Percentiles rank a stretch among this genome's conserved stretches.
Evolutionary conservation across 1,140 invertebrate species (phyloP).

Genomic region (Trichonephila clavata): DNA sequence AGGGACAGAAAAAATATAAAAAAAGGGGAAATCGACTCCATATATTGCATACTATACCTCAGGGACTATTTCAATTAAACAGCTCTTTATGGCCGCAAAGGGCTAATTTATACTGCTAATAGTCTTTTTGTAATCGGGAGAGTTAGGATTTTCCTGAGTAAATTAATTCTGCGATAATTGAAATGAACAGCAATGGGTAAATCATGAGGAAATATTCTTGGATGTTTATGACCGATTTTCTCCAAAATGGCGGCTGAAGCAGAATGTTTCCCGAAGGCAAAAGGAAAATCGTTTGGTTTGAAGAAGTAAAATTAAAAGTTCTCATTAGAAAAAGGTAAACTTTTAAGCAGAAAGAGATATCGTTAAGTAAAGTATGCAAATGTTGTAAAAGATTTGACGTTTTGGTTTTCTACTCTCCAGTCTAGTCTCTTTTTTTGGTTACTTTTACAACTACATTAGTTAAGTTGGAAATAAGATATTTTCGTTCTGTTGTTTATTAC

Average conservation of each 20-base stretch:
- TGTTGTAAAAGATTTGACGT: neutral
- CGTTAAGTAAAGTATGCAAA: neutral
- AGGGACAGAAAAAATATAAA: neutral
- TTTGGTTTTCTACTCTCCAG: neutral
- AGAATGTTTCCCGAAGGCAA: neutral
- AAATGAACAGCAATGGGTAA: constrained; percentile 35
- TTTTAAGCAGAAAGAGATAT: neutral
- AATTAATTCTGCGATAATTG: constrained; percentile 43
- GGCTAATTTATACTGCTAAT: constrained; percentile 50
- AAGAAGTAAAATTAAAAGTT: constrained; percentile 9
- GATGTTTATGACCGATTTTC: constrained; percentile 69
- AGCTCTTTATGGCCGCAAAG: constrained; percentile 26
- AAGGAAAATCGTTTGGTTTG: constrained; percentile 16
- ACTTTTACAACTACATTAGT: no score
- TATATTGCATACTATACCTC: constrained; percentile 6
- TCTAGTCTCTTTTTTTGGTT: neutral
- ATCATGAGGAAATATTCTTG: neutral
- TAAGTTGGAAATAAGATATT: neutral
- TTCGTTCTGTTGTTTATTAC: neutral
- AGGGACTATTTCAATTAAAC: constrained; percentile 41
- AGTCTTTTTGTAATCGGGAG: constrained; percentile 31
- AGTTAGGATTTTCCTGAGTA: constrained; percentile 29
- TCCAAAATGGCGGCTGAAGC: constrained; percentile 43
- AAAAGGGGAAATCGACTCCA: constrained; percentile 5
- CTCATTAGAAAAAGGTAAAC: neutral